A percentile compares a stretch with the other conserved stretches of the same genome.
Conservation (phyloP, 2,113 vertebrate genomes). For the Rhineura floridana region DNA sequence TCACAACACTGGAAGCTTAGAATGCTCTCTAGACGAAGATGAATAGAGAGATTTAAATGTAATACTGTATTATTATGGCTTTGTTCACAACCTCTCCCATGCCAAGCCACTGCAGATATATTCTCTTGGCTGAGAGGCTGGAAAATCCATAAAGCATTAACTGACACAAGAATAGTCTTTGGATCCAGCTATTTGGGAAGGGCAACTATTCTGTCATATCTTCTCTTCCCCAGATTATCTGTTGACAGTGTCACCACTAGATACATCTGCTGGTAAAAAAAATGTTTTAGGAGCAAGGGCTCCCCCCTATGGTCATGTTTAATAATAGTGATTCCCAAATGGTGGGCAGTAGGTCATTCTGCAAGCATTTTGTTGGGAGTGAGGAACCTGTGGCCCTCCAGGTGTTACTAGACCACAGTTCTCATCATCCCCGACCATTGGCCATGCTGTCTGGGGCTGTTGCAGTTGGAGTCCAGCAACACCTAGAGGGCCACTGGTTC, state of each 20-base stretch:
- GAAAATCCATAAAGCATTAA: constrained; percentile 59
- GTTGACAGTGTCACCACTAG: constrained; percentile 64
- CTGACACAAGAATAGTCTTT: constrained; percentile 57
- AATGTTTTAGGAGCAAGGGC: constrained; percentile 37
- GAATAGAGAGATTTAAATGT: constrained; percentile 27
- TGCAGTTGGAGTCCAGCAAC: no score
- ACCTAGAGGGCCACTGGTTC: no score
- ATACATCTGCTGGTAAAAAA: constrained; percentile 22
- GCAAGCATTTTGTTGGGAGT: neutral
- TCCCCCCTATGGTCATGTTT: constrained; percentile 21
- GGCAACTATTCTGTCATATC: constrained; percentile 51
- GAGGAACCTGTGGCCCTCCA: no score
- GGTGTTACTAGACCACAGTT: no score
- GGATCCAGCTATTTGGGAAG: constrained; percentile 57
- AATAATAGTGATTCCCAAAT: neutral
- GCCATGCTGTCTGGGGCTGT: no score
- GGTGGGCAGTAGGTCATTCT: neutral
- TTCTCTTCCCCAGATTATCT: constrained; percentile 56
- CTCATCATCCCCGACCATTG: no score
- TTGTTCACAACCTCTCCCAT: constrained; percentile 13
- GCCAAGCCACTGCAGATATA: constrained; percentile 21
- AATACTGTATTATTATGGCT: neutral
- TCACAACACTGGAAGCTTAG: neutral
- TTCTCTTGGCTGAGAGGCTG: constrained; percentile 58
- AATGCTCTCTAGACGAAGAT: neutral